Evolutionary conservation across 1,140 invertebrate genomes (phyloP).

Genomic region (Nebria ingens): DNA sequence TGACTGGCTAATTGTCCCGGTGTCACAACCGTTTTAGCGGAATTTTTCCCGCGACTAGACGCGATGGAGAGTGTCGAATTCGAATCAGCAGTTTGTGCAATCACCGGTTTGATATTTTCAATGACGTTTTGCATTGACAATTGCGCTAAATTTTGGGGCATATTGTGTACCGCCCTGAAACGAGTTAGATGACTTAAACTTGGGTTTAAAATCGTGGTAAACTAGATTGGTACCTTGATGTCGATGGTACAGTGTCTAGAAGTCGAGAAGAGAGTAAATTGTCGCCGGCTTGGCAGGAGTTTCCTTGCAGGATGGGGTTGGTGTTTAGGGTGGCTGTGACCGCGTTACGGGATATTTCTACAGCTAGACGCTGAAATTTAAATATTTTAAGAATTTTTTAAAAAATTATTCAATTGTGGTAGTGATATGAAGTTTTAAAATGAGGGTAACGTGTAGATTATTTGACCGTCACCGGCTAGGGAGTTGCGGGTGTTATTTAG

Average conservation of each 20-base stretch:
- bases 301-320: constrained; percentile 19
- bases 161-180: background rate
- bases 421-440: too few relatives aligned
- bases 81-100: background rate
- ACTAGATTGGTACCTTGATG: too few relatives aligned
- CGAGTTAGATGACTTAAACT: too few relatives aligned
- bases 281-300: constrained; percentile 13
- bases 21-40: background rate
- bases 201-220: too few relatives aligned
- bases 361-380: constrained; percentile 48
- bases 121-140: too few relatives aligned
- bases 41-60: background rate
- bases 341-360: constrained; percentile 61
- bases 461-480: too few relatives aligned
- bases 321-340: constrained; percentile 38
- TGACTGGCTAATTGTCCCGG: background rate
- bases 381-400: too few relatives aligned
- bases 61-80: background rate
- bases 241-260: constrained; percentile 13
- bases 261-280: background rate
- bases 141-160: background rate
- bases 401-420: too few relatives aligned
- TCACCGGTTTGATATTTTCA: too few relatives aligned
- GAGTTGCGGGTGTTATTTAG: constrained; percentile 5
- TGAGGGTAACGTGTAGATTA: too few relatives aligned